A percentile compares a stretch with the other conserved stretches of the same genome.
These are phyloP conservation scores for Halyomorpha halys DNA, from an alignment of 1,140 invertebrate genomes.

Conservation along the genomic window DNA sequence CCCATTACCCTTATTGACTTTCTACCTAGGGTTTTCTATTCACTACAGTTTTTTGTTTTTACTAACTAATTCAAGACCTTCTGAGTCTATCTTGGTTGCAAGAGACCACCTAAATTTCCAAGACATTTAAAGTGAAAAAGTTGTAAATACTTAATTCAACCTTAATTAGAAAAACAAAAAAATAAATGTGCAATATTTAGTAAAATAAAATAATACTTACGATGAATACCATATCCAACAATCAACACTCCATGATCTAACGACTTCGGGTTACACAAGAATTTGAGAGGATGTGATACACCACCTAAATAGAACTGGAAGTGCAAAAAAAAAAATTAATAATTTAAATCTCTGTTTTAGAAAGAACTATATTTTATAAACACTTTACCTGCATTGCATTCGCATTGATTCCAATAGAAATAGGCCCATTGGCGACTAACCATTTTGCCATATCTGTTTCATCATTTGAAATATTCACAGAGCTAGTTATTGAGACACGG, in stretches of 20 bases:
- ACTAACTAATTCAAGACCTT: too few species aligned
- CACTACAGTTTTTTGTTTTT: too few species aligned
- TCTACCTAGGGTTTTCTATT: too few species aligned
- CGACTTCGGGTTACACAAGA: slow-evolving; percentile 68
- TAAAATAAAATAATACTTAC: slow-evolving; percentile 40
- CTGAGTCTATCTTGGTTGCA: too few species aligned
- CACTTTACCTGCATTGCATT: slow-evolving; percentile 77
- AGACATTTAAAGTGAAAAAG: too few species aligned
- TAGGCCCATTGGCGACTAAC: slow-evolving; percentile 84
- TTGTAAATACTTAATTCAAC: too few species aligned
- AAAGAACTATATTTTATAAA: background rate
- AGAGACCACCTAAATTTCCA: too few species aligned
- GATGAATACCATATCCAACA: slow-evolving; percentile 77
- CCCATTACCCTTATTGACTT: too few species aligned
- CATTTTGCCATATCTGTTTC: slow-evolving; percentile 90
- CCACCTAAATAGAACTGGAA: slow-evolving; percentile 85
- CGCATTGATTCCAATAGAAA: slow-evolving; percentile 95
- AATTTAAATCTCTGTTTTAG: background rate
- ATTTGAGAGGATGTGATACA: slow-evolving; percentile 87
- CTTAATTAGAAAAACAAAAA: too few species aligned
- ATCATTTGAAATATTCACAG: slow-evolving; percentile 78
- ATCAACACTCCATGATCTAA: slow-evolving; percentile 89
- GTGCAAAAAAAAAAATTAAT: slow-evolving; percentile 20
- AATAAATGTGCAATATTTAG: too few species aligned
- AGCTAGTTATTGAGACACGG: slow-evolving; percentile 64